These are phyloP conservation scores for Ditylenchus dipsaci DNA, from an alignment of 1,140 invertebrate species.

Conservation along the genomic window DNA sequence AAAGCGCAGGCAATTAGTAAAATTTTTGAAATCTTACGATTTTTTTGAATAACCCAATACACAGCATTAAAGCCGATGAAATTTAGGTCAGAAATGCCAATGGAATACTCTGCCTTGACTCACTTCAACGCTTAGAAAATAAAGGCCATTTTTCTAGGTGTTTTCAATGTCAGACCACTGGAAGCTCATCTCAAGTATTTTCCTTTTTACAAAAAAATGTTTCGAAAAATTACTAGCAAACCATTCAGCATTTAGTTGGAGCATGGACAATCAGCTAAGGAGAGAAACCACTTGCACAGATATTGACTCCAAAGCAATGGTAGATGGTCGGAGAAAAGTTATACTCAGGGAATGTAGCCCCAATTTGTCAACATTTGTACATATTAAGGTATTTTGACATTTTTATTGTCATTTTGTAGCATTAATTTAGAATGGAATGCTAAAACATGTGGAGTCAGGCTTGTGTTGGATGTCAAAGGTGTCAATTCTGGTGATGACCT, in stretches of 20 bases:
- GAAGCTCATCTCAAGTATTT: constrained; percentile 44
- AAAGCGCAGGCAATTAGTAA: too few species aligned
- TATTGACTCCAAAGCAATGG: constrained; percentile 11
- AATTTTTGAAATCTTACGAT: too few species aligned
- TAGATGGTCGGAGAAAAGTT: constrained; percentile 13
- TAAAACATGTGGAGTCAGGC: constrained; percentile 24
- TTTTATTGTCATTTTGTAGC: neutral
- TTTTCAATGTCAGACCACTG: constrained; percentile 42
- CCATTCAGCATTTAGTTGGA: constrained; percentile 46
- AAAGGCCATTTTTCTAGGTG: constrained; percentile 46
- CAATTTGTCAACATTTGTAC: constrained; percentile 33
- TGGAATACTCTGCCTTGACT: constrained; percentile 45
- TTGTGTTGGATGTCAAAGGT: constrained; percentile 33
- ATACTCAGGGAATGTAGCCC: constrained; percentile 22
- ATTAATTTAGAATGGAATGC: constrained; percentile 33
- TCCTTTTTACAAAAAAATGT: constrained; percentile 13
- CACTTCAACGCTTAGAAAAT: constrained; percentile 47
- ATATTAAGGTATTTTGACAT: constrained; percentile 40
- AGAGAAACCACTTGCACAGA: constrained; percentile 51
- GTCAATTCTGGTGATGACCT: constrained; percentile 40
- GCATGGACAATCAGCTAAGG: constrained; percentile 33
- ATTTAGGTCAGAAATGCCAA: constrained; percentile 33
- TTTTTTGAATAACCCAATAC: too few species aligned
- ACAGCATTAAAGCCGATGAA: neutral
- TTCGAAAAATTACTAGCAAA: neutral